These are phyloP conservation scores for Stegophylla sp. DNA, from an alignment of 2,888 invertebrate species.

Conservation along the genomic window DNA sequence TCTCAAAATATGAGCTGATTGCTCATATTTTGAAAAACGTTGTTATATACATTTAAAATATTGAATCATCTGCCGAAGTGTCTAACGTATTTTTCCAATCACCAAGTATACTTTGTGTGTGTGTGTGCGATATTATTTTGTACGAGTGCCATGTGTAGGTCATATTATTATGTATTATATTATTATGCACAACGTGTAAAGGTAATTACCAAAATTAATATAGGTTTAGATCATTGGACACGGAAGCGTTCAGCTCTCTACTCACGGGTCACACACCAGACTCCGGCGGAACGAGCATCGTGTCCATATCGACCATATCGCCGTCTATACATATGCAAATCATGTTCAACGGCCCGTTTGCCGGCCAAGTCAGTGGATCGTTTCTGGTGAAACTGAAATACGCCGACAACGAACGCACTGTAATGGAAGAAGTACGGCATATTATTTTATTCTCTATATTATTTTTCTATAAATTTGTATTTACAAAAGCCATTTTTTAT, in stretches of 20 bases:
- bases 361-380: slow-evolving; percentile 69
- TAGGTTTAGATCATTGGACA: slow-evolving; percentile 77
- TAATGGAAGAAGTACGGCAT: slow-evolving; percentile 75
- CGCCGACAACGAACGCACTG: slow-evolving; percentile 76
- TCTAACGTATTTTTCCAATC: too few species aligned
- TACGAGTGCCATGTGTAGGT: too few species aligned
- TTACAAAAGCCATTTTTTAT: too few species aligned
- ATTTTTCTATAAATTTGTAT: too few species aligned
- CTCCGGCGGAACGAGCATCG: slow-evolving; percentile 80
- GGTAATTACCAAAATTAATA: background rate
- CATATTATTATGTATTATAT: too few species aligned
- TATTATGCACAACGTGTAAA: slow-evolving; percentile 5
- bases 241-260: slow-evolving; percentile 82
- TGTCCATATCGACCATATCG: slow-evolving; percentile 77
- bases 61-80: too few species aligned
- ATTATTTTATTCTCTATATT: background rate
- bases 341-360: slow-evolving; percentile 77
- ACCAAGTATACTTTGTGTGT: background rate
- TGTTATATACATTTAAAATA: too few species aligned
- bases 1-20: too few species aligned
- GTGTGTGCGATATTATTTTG: background rate
- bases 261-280: slow-evolving; percentile 69
- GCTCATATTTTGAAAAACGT: too few species aligned
- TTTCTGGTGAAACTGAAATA: slow-evolving; percentile 75
- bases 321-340: slow-evolving; percentile 82